phyloP scores from a whole-genome alignment of 1,140 invertebrate genomes.

The Brachionus rotundiformis region DNA sequence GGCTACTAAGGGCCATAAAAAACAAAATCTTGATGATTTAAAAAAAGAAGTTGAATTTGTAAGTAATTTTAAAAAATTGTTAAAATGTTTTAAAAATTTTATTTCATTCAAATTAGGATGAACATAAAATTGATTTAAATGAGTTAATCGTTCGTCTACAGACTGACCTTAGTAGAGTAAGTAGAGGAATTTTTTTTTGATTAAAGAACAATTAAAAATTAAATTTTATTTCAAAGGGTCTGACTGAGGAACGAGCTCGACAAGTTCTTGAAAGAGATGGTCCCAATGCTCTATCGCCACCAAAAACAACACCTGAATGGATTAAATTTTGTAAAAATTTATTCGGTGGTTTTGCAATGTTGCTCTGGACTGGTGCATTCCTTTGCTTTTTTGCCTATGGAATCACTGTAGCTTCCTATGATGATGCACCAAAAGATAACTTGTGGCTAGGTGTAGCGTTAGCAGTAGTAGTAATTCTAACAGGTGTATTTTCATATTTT shows the following conservation, averaged over 20 bases:
- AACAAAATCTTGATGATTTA: conserved; percentile 28
- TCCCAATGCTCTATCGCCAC: conserved; percentile 69
- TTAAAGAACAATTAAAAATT: no score
- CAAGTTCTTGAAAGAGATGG: conserved; percentile 52
- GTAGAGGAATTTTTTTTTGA: not conserved
- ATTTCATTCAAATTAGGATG: conserved; percentile 1
- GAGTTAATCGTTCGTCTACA: conserved; percentile 12
- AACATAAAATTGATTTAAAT: conserved; percentile 45
- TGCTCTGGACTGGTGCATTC: conserved; percentile 94
- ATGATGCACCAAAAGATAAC: conserved; percentile 86
- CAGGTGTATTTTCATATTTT: conserved; percentile 64
- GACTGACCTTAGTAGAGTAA: not conserved
- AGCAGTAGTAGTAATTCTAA: conserved; percentile 63
- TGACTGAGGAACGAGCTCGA: not conserved
- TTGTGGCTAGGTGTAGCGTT: conserved; percentile 65
- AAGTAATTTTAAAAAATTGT: not conserved
- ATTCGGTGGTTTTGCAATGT: conserved; percentile 91
- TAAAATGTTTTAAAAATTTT: not conserved
- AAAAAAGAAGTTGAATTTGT: conserved; percentile 51
- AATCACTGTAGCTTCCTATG: conserved; percentile 82
- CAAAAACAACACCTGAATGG: conserved; percentile 94
- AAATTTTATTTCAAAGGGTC: not conserved
- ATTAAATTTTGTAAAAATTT: conserved; percentile 96
- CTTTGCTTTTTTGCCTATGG: conserved; percentile 94
- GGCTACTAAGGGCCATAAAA: conserved; percentile 12